These are phyloP conservation scores for Drosophila azteca DNA, from an alignment of 1,140 invertebrate genomes.

Conservation along the genomic window DNA sequence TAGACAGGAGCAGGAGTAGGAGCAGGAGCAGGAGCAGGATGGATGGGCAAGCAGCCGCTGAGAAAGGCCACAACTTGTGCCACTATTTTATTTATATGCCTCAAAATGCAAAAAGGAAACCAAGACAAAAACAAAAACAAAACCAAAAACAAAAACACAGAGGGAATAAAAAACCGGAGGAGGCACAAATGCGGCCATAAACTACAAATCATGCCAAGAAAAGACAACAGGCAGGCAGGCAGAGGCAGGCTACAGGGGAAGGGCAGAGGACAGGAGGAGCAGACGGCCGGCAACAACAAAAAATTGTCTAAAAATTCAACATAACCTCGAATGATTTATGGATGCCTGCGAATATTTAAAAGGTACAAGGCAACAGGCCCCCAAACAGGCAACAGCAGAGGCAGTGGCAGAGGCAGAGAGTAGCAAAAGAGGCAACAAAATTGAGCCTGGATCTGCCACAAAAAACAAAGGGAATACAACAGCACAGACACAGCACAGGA, in stretches of 20 bases:
- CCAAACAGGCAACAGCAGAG: slow-evolving; percentile 19
- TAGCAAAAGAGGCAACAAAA: slow-evolving; percentile 32
- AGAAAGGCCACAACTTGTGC: slow-evolving; percentile 45
- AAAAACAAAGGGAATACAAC: slow-evolving; percentile 53
- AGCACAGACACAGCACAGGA: neutral
- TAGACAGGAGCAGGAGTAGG: slow-evolving; percentile 17
- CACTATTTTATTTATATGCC: slow-evolving; percentile 76
- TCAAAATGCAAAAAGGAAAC: slow-evolving; percentile 54
- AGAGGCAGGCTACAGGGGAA: neutral
- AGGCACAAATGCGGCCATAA: slow-evolving; percentile 70
- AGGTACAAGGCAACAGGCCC: slow-evolving; percentile 53
- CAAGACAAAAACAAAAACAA: slow-evolving; percentile 1
- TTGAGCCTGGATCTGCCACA: slow-evolving; percentile 35
- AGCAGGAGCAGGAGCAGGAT: slow-evolving; percentile 6
- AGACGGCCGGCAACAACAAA: slow-evolving; percentile 45
- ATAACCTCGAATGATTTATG: slow-evolving; percentile 82
- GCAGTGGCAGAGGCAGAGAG: neutral
- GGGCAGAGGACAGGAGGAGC: neutral
- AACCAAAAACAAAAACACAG: slow-evolving; percentile 19
- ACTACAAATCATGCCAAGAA: slow-evolving; percentile 80
- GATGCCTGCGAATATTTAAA: slow-evolving; percentile 80
- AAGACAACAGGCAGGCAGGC: slow-evolving; percentile 29
- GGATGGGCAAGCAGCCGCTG: slow-evolving; percentile 4
- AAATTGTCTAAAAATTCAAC: slow-evolving; percentile 81
- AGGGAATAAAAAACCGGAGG: slow-evolving; percentile 21